Evolutionary conservation across 2,113 vertebrate species (phyloP).

Genomic region (Scolopax mira): DNA sequence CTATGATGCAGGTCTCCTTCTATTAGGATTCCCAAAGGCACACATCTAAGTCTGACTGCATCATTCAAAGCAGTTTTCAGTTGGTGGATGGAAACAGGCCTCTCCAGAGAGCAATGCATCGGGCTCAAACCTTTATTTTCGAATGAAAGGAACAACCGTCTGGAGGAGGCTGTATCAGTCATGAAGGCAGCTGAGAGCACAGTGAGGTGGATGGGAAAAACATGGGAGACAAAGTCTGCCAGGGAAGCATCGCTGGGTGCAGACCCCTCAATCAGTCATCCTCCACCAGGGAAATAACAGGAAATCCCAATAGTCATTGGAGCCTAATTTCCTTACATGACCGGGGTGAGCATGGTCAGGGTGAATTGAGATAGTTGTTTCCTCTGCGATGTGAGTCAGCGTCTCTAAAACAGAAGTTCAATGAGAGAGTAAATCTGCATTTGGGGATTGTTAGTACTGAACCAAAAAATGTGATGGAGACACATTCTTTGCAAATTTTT

Average conservation of each 20-base stretch:
- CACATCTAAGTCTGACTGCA: not conserved
- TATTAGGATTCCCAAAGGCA: not conserved
- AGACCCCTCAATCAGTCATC: not conserved
- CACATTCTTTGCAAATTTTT: not conserved
- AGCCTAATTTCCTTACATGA: not conserved
- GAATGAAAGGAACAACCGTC: not conserved
- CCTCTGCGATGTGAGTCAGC: not conserved
- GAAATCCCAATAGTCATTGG: not conserved
- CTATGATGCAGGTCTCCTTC: not conserved
- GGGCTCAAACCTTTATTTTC: not conserved
- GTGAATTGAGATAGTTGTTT: not conserved
- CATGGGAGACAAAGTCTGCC: not conserved
- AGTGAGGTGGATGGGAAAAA: not conserved
- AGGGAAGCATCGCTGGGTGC: not conserved
- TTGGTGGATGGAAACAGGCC: not conserved
- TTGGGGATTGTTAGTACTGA: not conserved
- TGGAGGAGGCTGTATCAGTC: not conserved
- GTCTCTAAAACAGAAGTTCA: not conserved
- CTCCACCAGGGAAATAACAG: not conserved
- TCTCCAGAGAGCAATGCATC: not conserved
- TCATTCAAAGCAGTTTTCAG: not conserved
- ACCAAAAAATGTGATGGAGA: not conserved
- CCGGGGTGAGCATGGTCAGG: not conserved
- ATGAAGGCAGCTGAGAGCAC: not conserved
- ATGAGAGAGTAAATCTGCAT: not conserved